Evolutionary conservation across 1,140 invertebrate species (phyloP), one percentile per base, ranked within the genome.

Genomic region (Papilio polytes): DNA sequence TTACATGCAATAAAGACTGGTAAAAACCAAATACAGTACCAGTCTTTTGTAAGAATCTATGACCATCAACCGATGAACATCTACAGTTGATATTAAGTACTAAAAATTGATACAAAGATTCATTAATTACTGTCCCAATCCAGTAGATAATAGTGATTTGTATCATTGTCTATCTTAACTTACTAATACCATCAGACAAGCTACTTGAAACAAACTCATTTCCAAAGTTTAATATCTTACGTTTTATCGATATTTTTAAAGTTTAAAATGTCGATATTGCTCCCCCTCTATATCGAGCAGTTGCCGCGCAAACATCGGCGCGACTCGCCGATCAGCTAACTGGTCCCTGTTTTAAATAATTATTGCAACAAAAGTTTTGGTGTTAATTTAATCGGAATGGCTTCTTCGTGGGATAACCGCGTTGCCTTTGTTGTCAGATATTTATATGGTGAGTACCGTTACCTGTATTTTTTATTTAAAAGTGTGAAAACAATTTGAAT

Each of bases 381-480:
- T 53, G 31, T 4, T 78, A 59, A 36, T 31, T 56, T 20, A 56
- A 77, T 36, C 51, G 53, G 48, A 31, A 97, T 97, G 96, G 96
- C 97, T 31, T 97, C 97, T 93, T 96, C 96, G 89, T 98, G 97
- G 97, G 97, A 98, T 88, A 98, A 97, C 95, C 96, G 97, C 86
- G 97, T 98, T 82, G 96, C 96, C 87, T 98, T 98, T 90, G 97
- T 98, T 87, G 97, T 98, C 80, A 96, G 96, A 90, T 97, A 97
- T 92, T 96, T 98, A 85, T 98, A 97, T 89, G 97, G 97, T 98
- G 94, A 96, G 97, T 93, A 51, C 22, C 6, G 20, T 80, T 46
- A 74, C 15, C 9, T 20, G 72, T 46, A 1, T 44, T 44, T 73
- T 3, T 20, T 48, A 13, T 48, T 12, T 48, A 48, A 48, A 15